Evolutionary conservation across 1,140 invertebrate species (phyloP).

Genomic region (Diuraphis noxia): DNA sequence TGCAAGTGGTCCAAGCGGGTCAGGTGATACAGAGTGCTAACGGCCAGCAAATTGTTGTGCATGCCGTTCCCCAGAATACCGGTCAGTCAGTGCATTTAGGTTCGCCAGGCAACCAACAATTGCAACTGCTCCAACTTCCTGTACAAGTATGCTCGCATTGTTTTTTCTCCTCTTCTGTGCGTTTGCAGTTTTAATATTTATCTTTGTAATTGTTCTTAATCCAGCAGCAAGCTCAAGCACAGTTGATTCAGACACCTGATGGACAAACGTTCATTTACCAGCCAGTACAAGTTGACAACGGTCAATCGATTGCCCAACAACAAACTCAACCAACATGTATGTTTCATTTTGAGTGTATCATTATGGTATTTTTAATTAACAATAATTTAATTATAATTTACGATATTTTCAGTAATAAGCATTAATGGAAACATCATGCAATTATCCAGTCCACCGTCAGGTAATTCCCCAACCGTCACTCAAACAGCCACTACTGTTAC

Average conservation of each 20-base stretch:
- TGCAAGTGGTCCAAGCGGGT: constrained; percentile 62
- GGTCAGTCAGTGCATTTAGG: neutral
- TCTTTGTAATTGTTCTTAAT: constrained; percentile 57
- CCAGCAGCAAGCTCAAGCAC: constrained; percentile 68
- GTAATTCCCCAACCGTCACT: constrained; percentile 60
- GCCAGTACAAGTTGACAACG: constrained; percentile 68
- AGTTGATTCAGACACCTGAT: constrained; percentile 87
- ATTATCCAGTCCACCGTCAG: constrained; percentile 61
- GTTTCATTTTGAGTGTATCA: neutral
- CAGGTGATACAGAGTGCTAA: constrained; percentile 60
- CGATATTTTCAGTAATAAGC: constrained; percentile 66
- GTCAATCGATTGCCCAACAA: constrained; percentile 64
- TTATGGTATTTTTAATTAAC: neutral
- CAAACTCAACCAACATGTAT: constrained; percentile 66
- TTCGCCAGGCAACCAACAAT: neutral
- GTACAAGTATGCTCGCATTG: neutral
- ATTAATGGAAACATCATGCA: constrained; percentile 76
- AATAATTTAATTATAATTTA: neutral
- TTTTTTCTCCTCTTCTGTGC: neutral
- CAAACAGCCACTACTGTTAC: constrained; percentile 63
- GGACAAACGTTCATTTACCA: constrained; percentile 93
- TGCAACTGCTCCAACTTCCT: constrained; percentile 17
- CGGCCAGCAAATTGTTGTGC: constrained; percentile 59
- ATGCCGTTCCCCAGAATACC: constrained; percentile 57
- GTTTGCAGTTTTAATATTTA: neutral